Evolutionary conservation across 2,888 invertebrate genomes (phyloP), one percentile per base, ranked within the genome.

Genomic region (Temnothorax unifasciatus): DNA sequence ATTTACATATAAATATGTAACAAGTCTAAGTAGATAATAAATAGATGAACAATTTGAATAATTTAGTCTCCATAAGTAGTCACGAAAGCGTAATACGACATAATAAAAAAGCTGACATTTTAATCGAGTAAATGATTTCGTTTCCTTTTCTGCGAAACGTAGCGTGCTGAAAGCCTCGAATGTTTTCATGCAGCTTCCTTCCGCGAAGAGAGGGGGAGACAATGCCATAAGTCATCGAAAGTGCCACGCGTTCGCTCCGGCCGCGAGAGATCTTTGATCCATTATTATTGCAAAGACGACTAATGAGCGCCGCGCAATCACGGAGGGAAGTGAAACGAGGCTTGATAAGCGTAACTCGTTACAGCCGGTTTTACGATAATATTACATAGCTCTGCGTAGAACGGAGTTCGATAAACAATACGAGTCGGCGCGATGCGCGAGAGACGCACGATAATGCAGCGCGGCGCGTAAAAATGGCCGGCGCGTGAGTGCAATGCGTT

Each of bases 321-420:
- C 29, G 82, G 84, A 89, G 89, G 89, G 85, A 85, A 90, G 71
- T 82, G 85, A 86, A 84, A 79, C 73, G 74, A 61, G 63, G 47
- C 41, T 41, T 44, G 89, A 90, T 90, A 90, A 87, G 61, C 54
- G 38, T 75, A 86, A 83, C 89, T 71, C 81, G 83, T 83, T 85
- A 81, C 57, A 82, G 81, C 84, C 85, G 69, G 87, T 77, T 79
- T 63, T 44, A 52, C n/a, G 90, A 90, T 90, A 89, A 90, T 73
- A 38, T 86, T 86, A 64, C 84, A 83, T 41, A 82, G 82, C 52
- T 44, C 71, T 59, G 38, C 57, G 47, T 18, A 73, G 85, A 74
- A 73, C 29, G 86, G 52, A 63, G 52, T 69, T 38, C 25, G 90
- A 90, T 87, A 90, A 90, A 90, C 85, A 85, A 87, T 82, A 79